These are phyloP conservation scores for Erebia ligea DNA, from an alignment of 2,888 invertebrate species.

Conservation along the genomic window DNA sequence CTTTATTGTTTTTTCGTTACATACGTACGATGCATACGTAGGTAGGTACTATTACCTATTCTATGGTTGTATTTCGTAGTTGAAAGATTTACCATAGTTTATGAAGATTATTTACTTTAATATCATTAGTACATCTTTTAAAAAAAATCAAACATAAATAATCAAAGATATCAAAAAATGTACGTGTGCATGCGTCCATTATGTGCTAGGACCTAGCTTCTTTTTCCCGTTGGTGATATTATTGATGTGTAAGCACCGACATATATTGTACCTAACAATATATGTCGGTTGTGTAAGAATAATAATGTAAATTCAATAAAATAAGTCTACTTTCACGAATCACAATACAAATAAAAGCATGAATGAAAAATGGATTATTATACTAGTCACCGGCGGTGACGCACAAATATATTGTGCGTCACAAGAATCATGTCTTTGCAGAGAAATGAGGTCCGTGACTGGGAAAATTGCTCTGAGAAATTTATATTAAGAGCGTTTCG, in stretches of 20 bases:
- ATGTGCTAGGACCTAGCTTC: too few species aligned
- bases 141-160: too few species aligned
- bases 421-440: constrained; percentile 40
- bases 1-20: constrained; percentile 12
- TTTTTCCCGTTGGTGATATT: too few species aligned
- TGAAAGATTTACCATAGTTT: constrained; percentile 8
- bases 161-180: too few species aligned
- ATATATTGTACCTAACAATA: too few species aligned
- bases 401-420: constrained; percentile 17
- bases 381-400: constrained; percentile 6
- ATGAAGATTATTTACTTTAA: constrained; percentile 1
- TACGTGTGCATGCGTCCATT: too few species aligned
- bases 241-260: too few species aligned
- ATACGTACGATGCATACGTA: too few species aligned
- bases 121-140: too few species aligned
- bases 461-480: constrained; percentile 62
- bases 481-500: constrained; percentile 67
- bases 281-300: too few species aligned
- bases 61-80: constrained; percentile 15
- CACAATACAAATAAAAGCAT: background rate
- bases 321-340: background rate
- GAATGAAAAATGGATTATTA: constrained; percentile 17
- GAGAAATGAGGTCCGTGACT: constrained; percentile 52
- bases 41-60: too few species aligned
- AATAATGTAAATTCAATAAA: too few species aligned